Evolutionary conservation across 1,140 invertebrate species (phyloP).

Genomic region (Anoplolepis gracilipes): DNA sequence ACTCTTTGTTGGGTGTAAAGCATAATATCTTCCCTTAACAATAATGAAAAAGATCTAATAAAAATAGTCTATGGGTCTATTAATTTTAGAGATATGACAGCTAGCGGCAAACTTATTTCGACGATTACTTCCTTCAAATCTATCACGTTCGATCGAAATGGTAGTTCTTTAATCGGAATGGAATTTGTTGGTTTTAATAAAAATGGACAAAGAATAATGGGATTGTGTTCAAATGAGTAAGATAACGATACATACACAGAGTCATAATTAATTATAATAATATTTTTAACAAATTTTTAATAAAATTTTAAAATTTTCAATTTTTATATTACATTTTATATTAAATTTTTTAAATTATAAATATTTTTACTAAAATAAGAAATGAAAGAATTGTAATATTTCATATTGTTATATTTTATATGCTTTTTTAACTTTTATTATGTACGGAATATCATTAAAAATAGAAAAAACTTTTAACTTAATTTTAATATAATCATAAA

Average conservation of each 20-base stretch:
- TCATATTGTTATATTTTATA: too few species aligned
- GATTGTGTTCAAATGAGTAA: slow-evolving; percentile 85
- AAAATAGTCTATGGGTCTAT: slow-evolving; percentile 88
- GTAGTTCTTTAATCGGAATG: slow-evolving; percentile 91
- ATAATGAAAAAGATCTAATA: slow-evolving; percentile 82
- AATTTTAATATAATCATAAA: background rate
- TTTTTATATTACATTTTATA: too few species aligned
- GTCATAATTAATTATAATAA: too few species aligned
- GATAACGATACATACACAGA: too few species aligned
- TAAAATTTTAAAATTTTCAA: too few species aligned
- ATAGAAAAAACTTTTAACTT: background rate
- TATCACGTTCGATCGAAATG: slow-evolving; percentile 87
- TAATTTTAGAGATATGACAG: slow-evolving; percentile 93
- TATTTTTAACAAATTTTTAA: background rate
- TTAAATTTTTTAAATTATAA: too few species aligned
- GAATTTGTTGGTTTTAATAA: slow-evolving; percentile 88
- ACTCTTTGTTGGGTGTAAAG: slow-evolving; percentile 94
- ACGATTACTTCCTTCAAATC: too few species aligned
- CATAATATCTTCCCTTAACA: slow-evolving; percentile 77
- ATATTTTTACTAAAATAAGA: too few species aligned
- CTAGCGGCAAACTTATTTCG: slow-evolving; percentile 91
- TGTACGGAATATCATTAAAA: too few species aligned
- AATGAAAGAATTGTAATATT: too few species aligned
- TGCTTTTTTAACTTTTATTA: too few species aligned
- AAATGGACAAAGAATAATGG: slow-evolving; percentile 89